Conservation (phyloP, 1,140 invertebrate genomes). For the Ephestia elutella region DNA sequence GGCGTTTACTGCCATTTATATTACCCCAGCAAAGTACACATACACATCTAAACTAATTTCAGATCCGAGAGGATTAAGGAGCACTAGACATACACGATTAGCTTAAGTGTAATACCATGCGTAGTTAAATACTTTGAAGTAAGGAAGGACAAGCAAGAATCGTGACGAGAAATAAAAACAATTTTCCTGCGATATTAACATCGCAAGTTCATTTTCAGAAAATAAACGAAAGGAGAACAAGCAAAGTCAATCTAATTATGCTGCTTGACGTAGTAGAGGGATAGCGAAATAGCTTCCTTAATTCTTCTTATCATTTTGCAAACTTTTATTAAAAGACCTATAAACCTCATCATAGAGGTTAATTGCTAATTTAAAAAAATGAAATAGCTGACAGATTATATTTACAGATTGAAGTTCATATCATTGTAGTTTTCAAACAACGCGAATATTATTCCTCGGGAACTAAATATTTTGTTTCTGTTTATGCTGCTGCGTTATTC, state of each 20-base stretch:
- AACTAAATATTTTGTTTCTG: too few species aligned
- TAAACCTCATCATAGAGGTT: neutral
- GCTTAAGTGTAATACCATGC: neutral
- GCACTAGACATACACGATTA: constrained; percentile 6
- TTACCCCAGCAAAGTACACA: constrained; percentile 15
- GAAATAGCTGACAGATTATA: neutral
- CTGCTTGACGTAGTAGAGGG: constrained; percentile 43
- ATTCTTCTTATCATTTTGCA: constrained; percentile 30
- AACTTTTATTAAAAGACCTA: constrained; percentile 17
- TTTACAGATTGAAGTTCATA: neutral
- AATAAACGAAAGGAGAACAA: constrained; percentile 41
- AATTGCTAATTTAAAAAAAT: too few species aligned
- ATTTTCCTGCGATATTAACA: constrained; percentile 25
- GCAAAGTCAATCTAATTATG: constrained; percentile 45
- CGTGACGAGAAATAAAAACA: constrained; percentile 11
- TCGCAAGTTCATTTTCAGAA: constrained; percentile 41
- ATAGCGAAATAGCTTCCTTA: constrained; percentile 46
- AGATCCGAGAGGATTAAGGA: neutral
- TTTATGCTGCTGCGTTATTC: too few species aligned
- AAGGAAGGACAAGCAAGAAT: neutral
- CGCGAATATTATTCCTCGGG: too few species aligned
- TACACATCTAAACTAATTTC: constrained; percentile 10
- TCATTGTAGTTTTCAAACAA: neutral
- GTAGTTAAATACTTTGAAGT: neutral
- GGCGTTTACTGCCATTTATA: constrained; percentile 29